Percentiles rank a stretch among this genome's conserved stretches.
These are phyloP conservation scores for Colossoma macropomum DNA, from an alignment of 2,113 vertebrate species.

Conservation along the genomic window DNA sequence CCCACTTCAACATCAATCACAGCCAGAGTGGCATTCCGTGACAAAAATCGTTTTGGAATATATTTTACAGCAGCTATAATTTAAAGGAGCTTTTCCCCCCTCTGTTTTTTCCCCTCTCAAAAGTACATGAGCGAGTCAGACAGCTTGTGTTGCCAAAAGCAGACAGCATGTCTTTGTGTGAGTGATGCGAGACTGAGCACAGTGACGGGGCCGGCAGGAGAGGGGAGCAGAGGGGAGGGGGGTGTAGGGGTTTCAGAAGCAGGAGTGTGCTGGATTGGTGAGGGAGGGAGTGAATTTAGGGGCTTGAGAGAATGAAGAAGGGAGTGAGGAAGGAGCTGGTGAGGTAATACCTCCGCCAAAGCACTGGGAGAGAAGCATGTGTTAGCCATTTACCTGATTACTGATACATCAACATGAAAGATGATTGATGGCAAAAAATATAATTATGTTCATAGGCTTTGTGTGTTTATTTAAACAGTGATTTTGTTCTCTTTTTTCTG, in stretches of 20 bases:
- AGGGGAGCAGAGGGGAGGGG: conserved; percentile 16
- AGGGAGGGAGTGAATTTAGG: background rate
- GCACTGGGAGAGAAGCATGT: conserved; percentile 66
- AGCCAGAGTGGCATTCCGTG: conserved; percentile 50
- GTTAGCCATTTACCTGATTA: conserved; percentile 73
- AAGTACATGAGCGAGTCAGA: conserved; percentile 64
- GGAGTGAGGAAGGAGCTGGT: background rate
- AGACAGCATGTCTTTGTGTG: conserved; percentile 64
- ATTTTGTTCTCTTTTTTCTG: background rate
- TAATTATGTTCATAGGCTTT: conserved; percentile 65
- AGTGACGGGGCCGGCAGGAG: conserved; percentile 3
- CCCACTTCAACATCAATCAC: conserved; percentile 72
- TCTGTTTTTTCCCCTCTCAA: conserved; percentile 47
- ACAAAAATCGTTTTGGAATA: conserved; percentile 69
- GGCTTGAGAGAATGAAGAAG: background rate
- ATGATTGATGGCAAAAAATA: conserved; percentile 68
- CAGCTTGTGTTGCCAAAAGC: conserved; percentile 58
- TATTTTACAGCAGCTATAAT: conserved; percentile 64
- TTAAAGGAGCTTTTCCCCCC: conserved; percentile 40
- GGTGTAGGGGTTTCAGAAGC: conserved; percentile 11
- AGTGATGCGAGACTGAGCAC: conserved; percentile 58
- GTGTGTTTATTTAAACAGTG: conserved; percentile 62
- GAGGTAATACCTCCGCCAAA: conserved; percentile 50
- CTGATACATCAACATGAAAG: conserved; percentile 71
- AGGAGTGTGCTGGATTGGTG: background rate